Evolutionary conservation across 1,140 invertebrate genomes (phyloP).

Genomic region (Drosophila sechellia): DNA sequence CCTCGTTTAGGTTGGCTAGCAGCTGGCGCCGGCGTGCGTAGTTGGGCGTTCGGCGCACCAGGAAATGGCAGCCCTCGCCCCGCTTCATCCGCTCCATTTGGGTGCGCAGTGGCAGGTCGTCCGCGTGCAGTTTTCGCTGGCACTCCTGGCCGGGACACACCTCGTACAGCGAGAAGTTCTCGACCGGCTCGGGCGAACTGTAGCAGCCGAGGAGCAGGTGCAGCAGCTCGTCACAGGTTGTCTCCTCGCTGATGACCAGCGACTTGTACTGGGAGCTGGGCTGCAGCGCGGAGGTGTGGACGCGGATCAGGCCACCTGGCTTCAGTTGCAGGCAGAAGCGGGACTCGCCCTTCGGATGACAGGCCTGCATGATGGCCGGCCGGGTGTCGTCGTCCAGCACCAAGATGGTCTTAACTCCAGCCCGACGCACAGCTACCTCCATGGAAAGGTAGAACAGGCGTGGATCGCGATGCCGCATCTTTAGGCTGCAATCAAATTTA

Average conservation of each 20-base stretch:
- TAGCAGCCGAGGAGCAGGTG: slow-evolving; percentile 94
- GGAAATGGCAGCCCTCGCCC: slow-evolving; percentile 89
- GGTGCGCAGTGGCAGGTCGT: slow-evolving; percentile 93
- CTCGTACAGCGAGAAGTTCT: slow-evolving; percentile 95
- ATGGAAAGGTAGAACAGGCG: slow-evolving; percentile 96
- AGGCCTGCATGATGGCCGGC: slow-evolving; percentile 94
- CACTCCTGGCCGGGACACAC: slow-evolving; percentile 90
- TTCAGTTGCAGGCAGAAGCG: slow-evolving; percentile 94
- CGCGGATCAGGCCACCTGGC: slow-evolving; percentile 93
- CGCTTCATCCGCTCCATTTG: slow-evolving; percentile 90
- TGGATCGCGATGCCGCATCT: slow-evolving; percentile 95
- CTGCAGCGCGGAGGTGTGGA: slow-evolving; percentile 95
- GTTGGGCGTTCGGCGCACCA: slow-evolving; percentile 91
- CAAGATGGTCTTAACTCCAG: slow-evolving; percentile 92
- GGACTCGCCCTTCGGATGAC: slow-evolving; percentile 95
- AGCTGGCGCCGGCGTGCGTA: slow-evolving; percentile 85
- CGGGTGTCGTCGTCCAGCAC: slow-evolving; percentile 94
- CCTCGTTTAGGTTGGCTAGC: slow-evolving; percentile 72
- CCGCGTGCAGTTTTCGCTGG: slow-evolving; percentile 93
- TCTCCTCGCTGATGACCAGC: slow-evolving; percentile 93
- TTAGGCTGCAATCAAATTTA: slow-evolving; percentile 61
- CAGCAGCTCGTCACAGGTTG: slow-evolving; percentile 95
- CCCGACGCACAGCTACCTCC: slow-evolving; percentile 94
- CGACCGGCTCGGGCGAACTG: slow-evolving; percentile 91
- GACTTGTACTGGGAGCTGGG: slow-evolving; percentile 96